Evolutionary conservation across 2,888 invertebrate genomes (phyloP).

Genomic region (Drosophila acutilabella): DNA sequence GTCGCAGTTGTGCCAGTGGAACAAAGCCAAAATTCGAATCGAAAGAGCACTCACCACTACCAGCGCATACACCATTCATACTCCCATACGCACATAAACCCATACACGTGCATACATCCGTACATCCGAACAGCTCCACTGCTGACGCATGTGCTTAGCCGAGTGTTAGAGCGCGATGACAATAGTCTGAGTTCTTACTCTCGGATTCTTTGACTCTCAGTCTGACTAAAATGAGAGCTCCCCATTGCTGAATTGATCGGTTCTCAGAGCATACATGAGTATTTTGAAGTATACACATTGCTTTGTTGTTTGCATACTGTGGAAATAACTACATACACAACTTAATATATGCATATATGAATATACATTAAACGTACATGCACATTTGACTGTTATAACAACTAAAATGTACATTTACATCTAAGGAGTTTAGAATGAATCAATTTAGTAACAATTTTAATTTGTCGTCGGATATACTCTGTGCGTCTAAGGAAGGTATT

Average conservation of each 20-base stretch:
- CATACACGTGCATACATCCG: not conserved
- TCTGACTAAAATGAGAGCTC: conserved; percentile 15
- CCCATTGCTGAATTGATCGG: conserved; percentile 44
- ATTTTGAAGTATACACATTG: conserved; percentile 21
- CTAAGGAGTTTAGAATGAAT: not conserved
- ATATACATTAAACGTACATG: conserved; percentile 6
- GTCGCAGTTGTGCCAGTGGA: conserved; percentile 57
- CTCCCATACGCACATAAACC: conserved; percentile 3
- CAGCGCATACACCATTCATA: conserved; percentile 32
- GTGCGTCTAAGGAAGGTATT: not conserved
- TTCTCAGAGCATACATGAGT: conserved; percentile 26
- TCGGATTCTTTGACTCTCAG: conserved; percentile 11
- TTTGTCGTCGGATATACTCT: too few relatives aligned
- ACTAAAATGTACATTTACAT: not conserved
- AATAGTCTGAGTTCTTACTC: conserved; percentile 48
- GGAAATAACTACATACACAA: conserved; percentile 1
- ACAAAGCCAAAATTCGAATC: conserved; percentile 59
- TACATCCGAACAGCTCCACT: conserved; percentile 26
- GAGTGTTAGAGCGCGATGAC: conserved; percentile 40
- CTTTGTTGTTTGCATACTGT: conserved; percentile 27
- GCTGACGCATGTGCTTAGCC: conserved; percentile 33
- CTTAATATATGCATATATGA: not conserved
- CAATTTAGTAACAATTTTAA: too few relatives aligned
- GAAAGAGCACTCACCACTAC: conserved; percentile 47
- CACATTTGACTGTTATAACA: conserved; percentile 9